Percentiles rank a stretch among this genome's conserved stretches.
Evolutionary conservation across 2,113 vertebrate species (phyloP).

Genomic region (Laterallus jamaicensis): DNA sequence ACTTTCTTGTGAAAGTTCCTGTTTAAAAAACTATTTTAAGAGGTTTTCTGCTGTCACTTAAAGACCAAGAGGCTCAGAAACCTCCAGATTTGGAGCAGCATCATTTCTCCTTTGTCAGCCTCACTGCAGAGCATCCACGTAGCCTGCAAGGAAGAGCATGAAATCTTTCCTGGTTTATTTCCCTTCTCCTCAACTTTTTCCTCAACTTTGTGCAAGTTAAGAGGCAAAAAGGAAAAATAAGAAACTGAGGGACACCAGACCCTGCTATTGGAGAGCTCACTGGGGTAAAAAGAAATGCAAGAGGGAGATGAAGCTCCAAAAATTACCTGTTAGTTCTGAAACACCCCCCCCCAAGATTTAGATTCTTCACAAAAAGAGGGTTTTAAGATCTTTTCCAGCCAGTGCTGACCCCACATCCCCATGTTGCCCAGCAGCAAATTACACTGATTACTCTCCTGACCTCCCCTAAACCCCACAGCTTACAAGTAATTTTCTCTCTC

Average conservation of each 20-base stretch:
- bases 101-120: background rate
- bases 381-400: background rate
- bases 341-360: fast-evolving
- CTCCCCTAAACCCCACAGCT: background rate
- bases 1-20: background rate
- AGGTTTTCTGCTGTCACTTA: background rate
- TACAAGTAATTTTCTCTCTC: background rate
- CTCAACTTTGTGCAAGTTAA: background rate
- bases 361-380: background rate
- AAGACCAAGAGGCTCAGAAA: background rate
- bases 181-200: background rate
- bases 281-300: background rate
- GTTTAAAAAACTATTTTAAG: background rate
- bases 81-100: background rate
- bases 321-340: background rate
- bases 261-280: background rate
- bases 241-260: background rate
- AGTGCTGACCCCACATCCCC: background rate
- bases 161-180: background rate
- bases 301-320: background rate
- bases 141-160: background rate
- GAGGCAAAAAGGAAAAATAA: background rate
- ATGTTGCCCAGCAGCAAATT: background rate
- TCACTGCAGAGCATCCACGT: fast-evolving
- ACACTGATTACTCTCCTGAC: background rate